Percentiles rank a stretch among this genome's conserved stretches.
These are phyloP conservation scores for Maniola jurtina DNA, from an alignment of 1,140 invertebrate species.

Conservation along the genomic window DNA sequence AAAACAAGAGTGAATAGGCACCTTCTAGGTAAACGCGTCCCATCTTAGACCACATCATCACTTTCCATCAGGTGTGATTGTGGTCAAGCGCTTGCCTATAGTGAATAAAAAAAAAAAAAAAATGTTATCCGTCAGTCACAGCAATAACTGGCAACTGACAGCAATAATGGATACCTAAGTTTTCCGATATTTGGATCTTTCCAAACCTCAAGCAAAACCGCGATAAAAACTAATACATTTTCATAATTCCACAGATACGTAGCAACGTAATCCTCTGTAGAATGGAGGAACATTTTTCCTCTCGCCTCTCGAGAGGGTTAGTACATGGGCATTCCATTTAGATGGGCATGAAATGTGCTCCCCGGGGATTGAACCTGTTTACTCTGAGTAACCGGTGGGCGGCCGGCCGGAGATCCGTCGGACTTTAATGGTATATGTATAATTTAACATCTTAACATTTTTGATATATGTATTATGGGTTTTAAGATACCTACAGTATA, in stretches of 20 bases:
- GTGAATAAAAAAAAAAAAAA: no score
- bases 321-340: conserved; percentile 40
- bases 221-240: not conserved
- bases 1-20: no score
- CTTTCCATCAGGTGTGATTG: no score
- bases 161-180: no score
- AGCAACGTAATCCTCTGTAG: conserved; percentile 12
- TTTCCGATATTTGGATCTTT: no score
- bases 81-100: no score
- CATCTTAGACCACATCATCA: no score
- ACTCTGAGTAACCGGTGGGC: conserved; percentile 24
- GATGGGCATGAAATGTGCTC: conserved; percentile 28
- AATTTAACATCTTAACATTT: not conserved
- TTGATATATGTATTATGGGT: no score
- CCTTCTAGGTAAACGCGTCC: no score
- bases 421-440: conserved; percentile 3
- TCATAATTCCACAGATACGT: conserved; percentile 11
- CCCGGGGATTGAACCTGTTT: conserved; percentile 36
- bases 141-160: no score
- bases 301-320: conserved; percentile 17
- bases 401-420: conserved; percentile 12
- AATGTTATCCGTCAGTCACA: no score
- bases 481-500: no score
- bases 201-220: not conserved
- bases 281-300: conserved; percentile 21